These are phyloP conservation scores for Drosophila miranda DNA, from an alignment of 1,140 invertebrate species.

Conservation along the genomic window DNA sequence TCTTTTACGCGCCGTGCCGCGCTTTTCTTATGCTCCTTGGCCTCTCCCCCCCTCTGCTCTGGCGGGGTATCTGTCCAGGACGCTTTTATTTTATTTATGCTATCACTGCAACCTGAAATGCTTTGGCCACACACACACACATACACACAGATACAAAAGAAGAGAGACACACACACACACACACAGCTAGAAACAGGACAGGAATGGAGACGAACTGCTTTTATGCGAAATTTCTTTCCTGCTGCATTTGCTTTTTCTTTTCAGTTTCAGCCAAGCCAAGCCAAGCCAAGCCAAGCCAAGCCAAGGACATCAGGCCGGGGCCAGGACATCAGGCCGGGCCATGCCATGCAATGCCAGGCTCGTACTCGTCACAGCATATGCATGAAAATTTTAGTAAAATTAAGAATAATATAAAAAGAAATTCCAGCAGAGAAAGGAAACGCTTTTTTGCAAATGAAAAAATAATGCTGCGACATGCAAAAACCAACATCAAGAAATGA, in stretches of 20 bases:
- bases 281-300: constrained; percentile 4
- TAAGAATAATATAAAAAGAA: constrained; percentile 67
- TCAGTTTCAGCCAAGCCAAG: constrained; percentile 3
- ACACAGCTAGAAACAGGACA: too few species aligned
- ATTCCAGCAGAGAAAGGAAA: constrained; percentile 29
- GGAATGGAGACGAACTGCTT: constrained; percentile 19
- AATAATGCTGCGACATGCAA: constrained; percentile 64
- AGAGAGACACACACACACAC: background rate
- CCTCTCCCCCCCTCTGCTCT: background rate
- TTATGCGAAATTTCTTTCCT: constrained; percentile 46
- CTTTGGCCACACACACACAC: constrained; percentile 35
- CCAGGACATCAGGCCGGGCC: too few species aligned
- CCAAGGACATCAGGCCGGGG: too few species aligned
- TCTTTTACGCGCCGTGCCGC: constrained; percentile 36
- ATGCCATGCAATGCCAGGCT: background rate
- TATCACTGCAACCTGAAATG: constrained; percentile 71
- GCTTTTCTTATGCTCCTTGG: constrained; percentile 38
- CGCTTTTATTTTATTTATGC: constrained; percentile 63
- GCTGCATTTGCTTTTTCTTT: constrained; percentile 56
- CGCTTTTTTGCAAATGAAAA: constrained; percentile 61
- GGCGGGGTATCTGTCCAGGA: constrained; percentile 7
- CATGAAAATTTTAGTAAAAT: constrained; percentile 57
- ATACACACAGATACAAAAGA: constrained; percentile 11
- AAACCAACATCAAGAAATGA: constrained; percentile 46
- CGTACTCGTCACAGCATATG: constrained; percentile 10